Evolutionary conservation across 2,113 vertebrate genomes (phyloP), one percentile per base, ranked within the genome.

Genomic region (Vidua macroura): DNA sequence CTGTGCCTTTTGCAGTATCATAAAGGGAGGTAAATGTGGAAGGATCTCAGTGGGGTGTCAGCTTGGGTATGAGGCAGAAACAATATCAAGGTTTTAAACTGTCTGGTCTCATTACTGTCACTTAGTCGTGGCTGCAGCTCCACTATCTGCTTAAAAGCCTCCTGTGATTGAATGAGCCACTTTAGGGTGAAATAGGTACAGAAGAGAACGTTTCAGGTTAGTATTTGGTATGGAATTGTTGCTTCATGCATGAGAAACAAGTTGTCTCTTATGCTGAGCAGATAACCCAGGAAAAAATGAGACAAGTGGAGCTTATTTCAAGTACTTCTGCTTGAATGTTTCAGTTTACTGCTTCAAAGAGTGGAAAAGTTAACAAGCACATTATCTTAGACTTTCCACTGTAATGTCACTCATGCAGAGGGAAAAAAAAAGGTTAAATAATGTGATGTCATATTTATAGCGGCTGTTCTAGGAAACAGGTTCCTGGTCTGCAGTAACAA

Each of bases 31-130:
- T 60, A 93, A 89, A 73, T 46, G 58, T 82, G 81, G 74, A 73
- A 80, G 63, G 81, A 87, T 79, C 93, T 87, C 94, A 91, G 84
- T 51, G 67, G 86, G 91, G 75, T 85, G 89, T 76, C 74, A 68
- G 81, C 82, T 87, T 92, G 94, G 78, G 59, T 89, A 89, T 30
- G 53, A 91, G 80, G 74, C 70, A 95, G 70, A 79, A 96, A 92
- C 74, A 91, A 87, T 80, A 79, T 86, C 74, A 83, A 95, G 78
- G 89, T 92, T 96, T 95, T 92, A 90, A 93, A 56, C 59, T 95
- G 89, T 85, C 89, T 84, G 13, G 27, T 72, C 84, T 94, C 2
- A 1, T 95, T 93, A 89, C 31, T 89, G 51, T 92, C 91, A 86
- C 41, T 81, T 62, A 62, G 67, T 60, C n/a, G 15, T 58, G 55